Evolutionary conservation across 2,888 invertebrate species (phyloP), one percentile per base, ranked within the genome.

Genomic region (Erynnis tages): DNA sequence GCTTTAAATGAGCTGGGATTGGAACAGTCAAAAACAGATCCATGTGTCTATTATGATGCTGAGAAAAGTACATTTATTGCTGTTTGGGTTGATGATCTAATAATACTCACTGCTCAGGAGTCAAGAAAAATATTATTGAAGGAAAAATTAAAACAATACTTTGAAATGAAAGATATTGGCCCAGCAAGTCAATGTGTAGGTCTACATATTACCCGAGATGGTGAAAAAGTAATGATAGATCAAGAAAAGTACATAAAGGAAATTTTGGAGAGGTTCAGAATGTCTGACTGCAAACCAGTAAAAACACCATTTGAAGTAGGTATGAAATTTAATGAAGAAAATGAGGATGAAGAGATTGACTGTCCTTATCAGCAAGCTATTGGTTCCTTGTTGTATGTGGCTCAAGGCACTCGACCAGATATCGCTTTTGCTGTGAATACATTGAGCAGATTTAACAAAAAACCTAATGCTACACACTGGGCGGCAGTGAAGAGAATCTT

Each of bases 41-140:
- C 57, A 32, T 57, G 58, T 56, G 21, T 61, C 4, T 59, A 59
- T 30, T 54, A 34, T 34, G 16, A 34, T 34, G 16, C 1, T 6
- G 2, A 34, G 16, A 34, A 8, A 1, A 16, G 8, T 5, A 34
- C 7, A 16, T 34, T 34, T 34, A 52, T 62, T 46, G 59, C 60
- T 4, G 47, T 59, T 0, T 60, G 56, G 56, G 60, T 62, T 2
- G 62, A 62, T 56, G 60, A 60, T 25, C 13, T 62, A 34, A 29
- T 59, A 1, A 1, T 59, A 25, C 50, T 32, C 16, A 45, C 43
- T 23, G 11, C 49, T 10, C 6, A 60, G 38, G 8, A 8, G 35
- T 4, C 16, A 21, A 41, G 5, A 4, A 30, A 13, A 13, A 30
- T 41, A 11, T 41, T 16, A 27, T 32, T 52, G 48, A 59, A 45